phyloP scores from a whole-genome alignment of 2,888 invertebrate species.

The Melikaiella ostensackeni region DNA sequence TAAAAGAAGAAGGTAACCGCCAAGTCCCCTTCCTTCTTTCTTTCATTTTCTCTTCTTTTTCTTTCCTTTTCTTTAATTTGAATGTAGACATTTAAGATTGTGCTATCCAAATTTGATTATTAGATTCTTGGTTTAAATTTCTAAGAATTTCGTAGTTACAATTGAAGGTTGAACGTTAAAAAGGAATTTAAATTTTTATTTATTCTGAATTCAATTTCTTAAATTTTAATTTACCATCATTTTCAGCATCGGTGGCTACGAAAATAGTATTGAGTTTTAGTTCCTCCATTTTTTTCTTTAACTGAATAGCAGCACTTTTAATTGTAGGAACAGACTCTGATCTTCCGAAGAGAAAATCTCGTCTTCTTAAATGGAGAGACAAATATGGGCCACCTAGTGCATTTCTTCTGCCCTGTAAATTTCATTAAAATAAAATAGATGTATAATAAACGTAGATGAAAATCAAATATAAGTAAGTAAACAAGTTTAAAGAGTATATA shows the following conservation, averaged over 20 bases:
- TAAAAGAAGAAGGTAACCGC: no score
- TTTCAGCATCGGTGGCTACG: conserved; percentile 90
- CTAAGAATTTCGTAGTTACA: no score
- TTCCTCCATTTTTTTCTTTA: conserved; percentile 80
- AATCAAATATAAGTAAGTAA: conserved; percentile 52
- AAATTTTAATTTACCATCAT: conserved; percentile 62
- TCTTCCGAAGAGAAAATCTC: conserved; percentile 90
- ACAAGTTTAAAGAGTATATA: conserved; percentile 55
- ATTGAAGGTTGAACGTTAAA: no score
- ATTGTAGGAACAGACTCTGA: conserved; percentile 87
- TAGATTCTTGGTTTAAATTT: no score
- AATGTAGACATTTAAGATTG: no score
- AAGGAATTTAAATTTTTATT: no score
- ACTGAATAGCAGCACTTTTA: conserved; percentile 87
- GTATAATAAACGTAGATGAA: neutral
- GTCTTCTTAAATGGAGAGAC: conserved; percentile 91
- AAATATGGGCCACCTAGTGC: conserved; percentile 86
- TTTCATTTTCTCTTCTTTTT: no score
- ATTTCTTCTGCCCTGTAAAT: conserved; percentile 75
- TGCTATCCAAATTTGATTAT: no score
- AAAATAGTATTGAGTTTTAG: conserved; percentile 83
- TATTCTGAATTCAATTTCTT: no score
- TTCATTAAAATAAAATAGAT: neutral
- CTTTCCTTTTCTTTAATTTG: no score
- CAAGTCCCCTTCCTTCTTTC: no score